Base-by-base conservation (phyloP, 2,888 invertebrate species). In the Physocephala rufipes region DNA sequence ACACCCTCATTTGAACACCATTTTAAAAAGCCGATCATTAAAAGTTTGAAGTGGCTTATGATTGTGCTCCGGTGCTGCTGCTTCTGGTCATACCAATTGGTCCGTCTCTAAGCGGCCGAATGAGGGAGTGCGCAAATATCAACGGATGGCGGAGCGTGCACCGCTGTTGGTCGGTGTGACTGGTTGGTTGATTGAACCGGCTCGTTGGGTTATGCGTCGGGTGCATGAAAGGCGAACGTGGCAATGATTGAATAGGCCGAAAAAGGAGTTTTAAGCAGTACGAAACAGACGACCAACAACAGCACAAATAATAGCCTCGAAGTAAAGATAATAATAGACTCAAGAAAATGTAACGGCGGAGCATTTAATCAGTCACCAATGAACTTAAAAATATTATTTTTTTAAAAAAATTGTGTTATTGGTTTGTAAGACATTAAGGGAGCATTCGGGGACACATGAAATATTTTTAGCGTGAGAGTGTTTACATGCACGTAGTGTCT, bases 21-120 rank as follows among this genome's bases (percentile, higher is more conserved):
- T 77, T 76, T 77, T 77, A 75, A 75, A n/a, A 74, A 76, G 75
- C 76, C 76, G 74, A 76, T 77, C 76, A 77, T 77, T 77, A 77
- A 75, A 74, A 74, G 75, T 77, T 76, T 76, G 75, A 4, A 74
- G 58, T 19, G 19, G 70, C 51, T 49, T 62, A n/a, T 51, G 51
- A 51, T 51, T 51, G 51, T 16, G 21, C n/a, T 62, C 62, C 59
- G 36, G 59, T 51, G 49, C 61, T 15, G 49, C 59, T 9, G 36
- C 5, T 36, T 4, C 67, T 28, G 45, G 67, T 9, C 43, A 62
- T n/a, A 45, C 28, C 26, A 55, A 16, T 30, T 15, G 45, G 36
- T 21, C 53, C 19, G 28, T 19, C 16, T 16, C 15, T 2, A 5
- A 19, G 26, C 21, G 64, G 21, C 21, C 24, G 66, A 66, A 15